Evolutionary conservation across 2,888 invertebrate genomes (phyloP).

Genomic region (Trypoxylon attenuatum): DNA sequence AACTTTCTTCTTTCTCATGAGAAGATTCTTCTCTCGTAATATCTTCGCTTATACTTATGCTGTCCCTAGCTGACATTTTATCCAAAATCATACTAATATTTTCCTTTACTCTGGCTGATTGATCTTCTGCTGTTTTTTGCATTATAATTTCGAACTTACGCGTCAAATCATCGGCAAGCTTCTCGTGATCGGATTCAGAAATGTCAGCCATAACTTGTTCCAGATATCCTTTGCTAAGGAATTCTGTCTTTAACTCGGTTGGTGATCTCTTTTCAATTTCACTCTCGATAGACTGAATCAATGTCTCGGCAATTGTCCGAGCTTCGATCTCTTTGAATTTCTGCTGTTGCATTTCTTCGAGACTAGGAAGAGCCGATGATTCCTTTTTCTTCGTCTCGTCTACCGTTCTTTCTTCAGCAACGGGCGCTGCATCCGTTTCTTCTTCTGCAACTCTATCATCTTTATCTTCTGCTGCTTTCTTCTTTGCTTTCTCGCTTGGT

Average conservation of each 20-base stretch:
- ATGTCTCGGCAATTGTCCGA: constrained; percentile 63
- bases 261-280: constrained; percentile 62
- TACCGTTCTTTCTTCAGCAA: neutral
- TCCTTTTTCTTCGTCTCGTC: constrained; percentile 29
- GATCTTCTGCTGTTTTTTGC: constrained; percentile 44
- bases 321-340: constrained; percentile 55
- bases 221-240: constrained; percentile 41
- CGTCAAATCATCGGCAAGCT: constrained; percentile 66
- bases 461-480: too few species aligned
- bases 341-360: constrained; percentile 43
- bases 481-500: constrained; percentile 39
- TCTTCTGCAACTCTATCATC: too few species aligned
- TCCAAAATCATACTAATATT: constrained; percentile 32
- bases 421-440: neutral
- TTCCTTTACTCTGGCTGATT: neutral
- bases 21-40: constrained; percentile 68
- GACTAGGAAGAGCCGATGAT: constrained; percentile 2
- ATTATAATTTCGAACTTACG: constrained; percentile 66
- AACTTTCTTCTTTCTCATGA: constrained; percentile 61
- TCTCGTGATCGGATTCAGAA: constrained; percentile 55
- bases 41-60: constrained; percentile 66
- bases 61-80: constrained; percentile 58
- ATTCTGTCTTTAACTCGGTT: constrained; percentile 27
- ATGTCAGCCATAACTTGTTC: constrained; percentile 43
- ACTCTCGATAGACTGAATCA: constrained; percentile 67